phyloP scores from a whole-genome alignment of 2,113 vertebrate species.

The Macrotis lagotis region DNA sequence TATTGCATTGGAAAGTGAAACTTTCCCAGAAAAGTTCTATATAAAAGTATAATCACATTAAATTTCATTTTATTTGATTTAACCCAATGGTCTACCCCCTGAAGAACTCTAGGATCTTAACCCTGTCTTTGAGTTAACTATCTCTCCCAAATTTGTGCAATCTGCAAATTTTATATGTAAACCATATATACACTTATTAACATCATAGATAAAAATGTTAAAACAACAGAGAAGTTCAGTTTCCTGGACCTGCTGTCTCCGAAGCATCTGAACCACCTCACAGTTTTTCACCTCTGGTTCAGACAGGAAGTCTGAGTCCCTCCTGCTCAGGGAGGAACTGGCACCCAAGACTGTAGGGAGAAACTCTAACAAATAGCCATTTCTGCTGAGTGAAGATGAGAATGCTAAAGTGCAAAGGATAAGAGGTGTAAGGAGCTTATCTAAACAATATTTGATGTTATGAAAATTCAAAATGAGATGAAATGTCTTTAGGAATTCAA shows the following conservation, averaged over 20 bases:
- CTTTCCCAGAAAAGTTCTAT: not conserved
- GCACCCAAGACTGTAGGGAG: slow-evolving; percentile 88
- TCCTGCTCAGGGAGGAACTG: slow-evolving; percentile 89
- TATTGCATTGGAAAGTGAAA: not conserved
- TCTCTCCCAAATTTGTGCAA: not conserved
- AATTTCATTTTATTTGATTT: not conserved
- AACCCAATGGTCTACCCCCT: not conserved
- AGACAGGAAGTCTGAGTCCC: slow-evolving; percentile 93
- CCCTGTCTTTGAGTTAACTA: not conserved
- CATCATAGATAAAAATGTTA: not conserved
- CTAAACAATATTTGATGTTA: slow-evolving; percentile 94
- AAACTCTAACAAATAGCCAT: slow-evolving; percentile 87
- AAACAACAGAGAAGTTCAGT: not conserved
- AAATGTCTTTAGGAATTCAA: slow-evolving; percentile 95
- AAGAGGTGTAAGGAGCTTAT: slow-evolving; percentile 95
- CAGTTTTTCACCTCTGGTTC: slow-evolving; percentile 93
- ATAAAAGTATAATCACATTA: not conserved
- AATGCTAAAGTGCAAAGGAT: slow-evolving; percentile 94
- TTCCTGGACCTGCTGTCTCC: slow-evolving; percentile 29
- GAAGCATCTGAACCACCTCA: slow-evolving; percentile 84
- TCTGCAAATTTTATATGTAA: not conserved
- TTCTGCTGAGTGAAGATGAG: slow-evolving; percentile 93
- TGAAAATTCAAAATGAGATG: slow-evolving; percentile 94
- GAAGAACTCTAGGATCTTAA: not conserved
- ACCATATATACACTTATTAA: not conserved